These are phyloP conservation scores for Pyrgus malvae DNA, from an alignment of 2,888 invertebrate genomes.

Conservation along the genomic window DNA sequence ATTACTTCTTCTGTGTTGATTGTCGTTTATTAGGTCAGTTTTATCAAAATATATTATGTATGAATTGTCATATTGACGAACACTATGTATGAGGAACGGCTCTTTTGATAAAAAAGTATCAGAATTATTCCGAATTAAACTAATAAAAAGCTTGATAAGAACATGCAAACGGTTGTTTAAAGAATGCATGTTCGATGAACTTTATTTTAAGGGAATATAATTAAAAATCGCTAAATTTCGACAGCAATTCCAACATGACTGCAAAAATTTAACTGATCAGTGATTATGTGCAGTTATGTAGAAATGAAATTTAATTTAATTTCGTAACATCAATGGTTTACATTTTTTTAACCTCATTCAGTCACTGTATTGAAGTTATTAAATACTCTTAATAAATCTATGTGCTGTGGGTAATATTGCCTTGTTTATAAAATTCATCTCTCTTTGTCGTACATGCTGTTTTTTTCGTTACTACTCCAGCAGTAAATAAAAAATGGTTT, in stretches of 20 bases:
- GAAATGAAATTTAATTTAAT: not conserved
- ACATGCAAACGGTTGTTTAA: no score
- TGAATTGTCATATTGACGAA: not conserved
- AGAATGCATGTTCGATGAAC: no score
- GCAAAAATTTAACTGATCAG: not conserved
- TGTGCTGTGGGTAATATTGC: constrained; percentile 16
- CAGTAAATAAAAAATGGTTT: no score
- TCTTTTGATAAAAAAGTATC: not conserved
- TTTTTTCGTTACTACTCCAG: no score
- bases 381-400: constrained; percentile 7
- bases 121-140: not conserved
- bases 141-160: no score
- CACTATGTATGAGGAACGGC: not conserved
- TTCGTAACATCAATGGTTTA: not conserved
- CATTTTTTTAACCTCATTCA: not conserved
- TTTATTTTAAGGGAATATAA: no score
- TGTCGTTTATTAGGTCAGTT: constrained; percentile 45
- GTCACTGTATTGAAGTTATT: constrained; percentile 11
- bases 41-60: constrained; percentile 31
- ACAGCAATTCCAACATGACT: constrained; percentile 16
- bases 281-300: not conserved
- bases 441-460: no score
- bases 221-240: not conserved
- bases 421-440: not conserved
- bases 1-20: constrained; percentile 53